phyloP scores from a whole-genome alignment of 2,888 invertebrate species.

The Lasius platythorax region DNA sequence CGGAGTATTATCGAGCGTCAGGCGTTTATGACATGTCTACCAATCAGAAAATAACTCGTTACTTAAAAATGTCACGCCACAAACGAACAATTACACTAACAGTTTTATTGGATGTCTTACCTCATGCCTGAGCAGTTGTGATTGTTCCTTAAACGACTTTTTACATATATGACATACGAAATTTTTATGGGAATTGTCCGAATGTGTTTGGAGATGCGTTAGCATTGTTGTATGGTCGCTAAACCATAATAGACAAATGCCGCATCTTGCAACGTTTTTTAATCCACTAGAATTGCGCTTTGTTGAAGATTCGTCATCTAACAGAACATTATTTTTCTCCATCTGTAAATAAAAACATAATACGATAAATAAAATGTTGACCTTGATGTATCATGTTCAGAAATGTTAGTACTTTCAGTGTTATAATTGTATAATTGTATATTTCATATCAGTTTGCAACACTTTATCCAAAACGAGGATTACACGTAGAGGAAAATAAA shows the following conservation, averaged over 20 bases:
- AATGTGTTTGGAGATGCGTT: slow-evolving; percentile 80
- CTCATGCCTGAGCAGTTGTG: slow-evolving; percentile 81
- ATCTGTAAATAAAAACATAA: slow-evolving; percentile 66
- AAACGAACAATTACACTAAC: neutral
- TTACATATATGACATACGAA: slow-evolving; percentile 78
- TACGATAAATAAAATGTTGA: neutral
- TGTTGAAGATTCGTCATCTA: slow-evolving; percentile 68
- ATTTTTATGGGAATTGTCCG: slow-evolving; percentile 77
- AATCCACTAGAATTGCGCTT: slow-evolving; percentile 71
- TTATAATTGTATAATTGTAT: too few species aligned
- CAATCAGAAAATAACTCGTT: slow-evolving; percentile 13
- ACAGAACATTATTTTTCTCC: slow-evolving; percentile 70
- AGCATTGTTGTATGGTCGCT: slow-evolving; percentile 82
- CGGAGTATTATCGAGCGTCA: slow-evolving; percentile 54
- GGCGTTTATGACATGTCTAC: slow-evolving; percentile 79
- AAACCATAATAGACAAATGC: slow-evolving; percentile 81
- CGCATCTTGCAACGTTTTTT: slow-evolving; percentile 80
- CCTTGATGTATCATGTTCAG: too few species aligned
- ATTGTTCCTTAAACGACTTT: slow-evolving; percentile 81
- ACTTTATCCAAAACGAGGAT: too few species aligned
- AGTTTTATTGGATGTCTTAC: slow-evolving; percentile 63
- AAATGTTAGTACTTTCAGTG: too few species aligned
- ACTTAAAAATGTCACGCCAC: slow-evolving; percentile 26
- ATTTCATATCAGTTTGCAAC: too few species aligned
- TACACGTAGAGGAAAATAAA: too few species aligned